Evolutionary conservation across 2,888 invertebrate species (phyloP).

Genomic region (Drosophila neutralis): DNA sequence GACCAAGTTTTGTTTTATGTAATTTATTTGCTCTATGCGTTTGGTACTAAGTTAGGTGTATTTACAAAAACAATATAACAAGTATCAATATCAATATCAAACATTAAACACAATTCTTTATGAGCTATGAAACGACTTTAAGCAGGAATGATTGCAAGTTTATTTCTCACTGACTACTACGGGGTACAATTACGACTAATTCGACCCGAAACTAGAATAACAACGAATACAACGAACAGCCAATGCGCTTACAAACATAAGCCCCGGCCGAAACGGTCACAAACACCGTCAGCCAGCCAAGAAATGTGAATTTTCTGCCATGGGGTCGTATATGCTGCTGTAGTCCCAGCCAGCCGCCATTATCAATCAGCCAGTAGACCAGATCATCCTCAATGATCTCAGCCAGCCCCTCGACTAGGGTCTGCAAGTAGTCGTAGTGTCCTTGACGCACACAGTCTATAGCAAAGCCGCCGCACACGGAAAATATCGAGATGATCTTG

Average conservation of each 20-base stretch:
- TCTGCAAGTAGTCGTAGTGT: slow-evolving; percentile 91
- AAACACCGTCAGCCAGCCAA: slow-evolving; percentile 83
- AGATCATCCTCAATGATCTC: slow-evolving; percentile 90
- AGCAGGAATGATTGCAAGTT: slow-evolving; percentile 72
- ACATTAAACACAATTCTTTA: slow-evolving; percentile 58
- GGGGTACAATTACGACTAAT: slow-evolving; percentile 35
- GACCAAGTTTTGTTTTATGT: neutral
- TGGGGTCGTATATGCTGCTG: slow-evolving; percentile 83
- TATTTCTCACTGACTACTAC: slow-evolving; percentile 61
- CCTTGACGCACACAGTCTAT: slow-evolving; percentile 92
- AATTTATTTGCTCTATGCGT: slow-evolving; percentile 62
- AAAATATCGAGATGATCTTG: slow-evolving; percentile 92
- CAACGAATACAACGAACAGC: slow-evolving; percentile 84
- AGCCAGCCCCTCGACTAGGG: slow-evolving; percentile 91
- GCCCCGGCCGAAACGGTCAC: slow-evolving; percentile 82
- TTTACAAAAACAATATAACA: slow-evolving; percentile 70
- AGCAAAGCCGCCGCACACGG: slow-evolving; percentile 93
- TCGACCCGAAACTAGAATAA: slow-evolving; percentile 74
- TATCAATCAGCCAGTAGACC: slow-evolving; percentile 90
- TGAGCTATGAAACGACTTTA: slow-evolving; percentile 54
- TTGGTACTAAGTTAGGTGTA: slow-evolving; percentile 62
- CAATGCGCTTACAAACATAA: slow-evolving; percentile 82
- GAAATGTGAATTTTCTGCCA: slow-evolving; percentile 81
- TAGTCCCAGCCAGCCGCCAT: slow-evolving; percentile 91
- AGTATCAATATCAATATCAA: slow-evolving; percentile 55